A percentile compares a stretch with the other conserved stretches of the same genome.
Conservation (phyloP, 1,140 invertebrate genomes). For the Ooceraea biroi region DNA sequence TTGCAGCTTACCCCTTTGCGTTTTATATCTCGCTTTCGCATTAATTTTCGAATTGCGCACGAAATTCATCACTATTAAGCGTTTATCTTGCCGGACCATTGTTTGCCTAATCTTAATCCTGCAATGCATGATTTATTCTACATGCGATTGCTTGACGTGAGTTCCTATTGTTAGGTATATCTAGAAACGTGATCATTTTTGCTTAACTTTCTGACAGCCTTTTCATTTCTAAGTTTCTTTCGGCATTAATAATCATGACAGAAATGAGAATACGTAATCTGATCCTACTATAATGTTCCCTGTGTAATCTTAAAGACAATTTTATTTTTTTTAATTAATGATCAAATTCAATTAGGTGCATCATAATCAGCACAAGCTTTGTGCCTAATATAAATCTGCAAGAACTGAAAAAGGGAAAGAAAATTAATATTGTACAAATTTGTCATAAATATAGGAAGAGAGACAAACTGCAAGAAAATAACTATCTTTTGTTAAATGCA, state of each 20-base stretch:
- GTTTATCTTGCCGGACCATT: slow-evolving; percentile 11
- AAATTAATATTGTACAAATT: background rate
- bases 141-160: background rate
- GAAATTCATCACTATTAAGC: slow-evolving; percentile 56
- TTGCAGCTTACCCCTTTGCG: background rate
- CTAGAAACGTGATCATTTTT: slow-evolving; percentile 32
- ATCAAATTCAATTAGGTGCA: no score
- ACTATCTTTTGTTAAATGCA: background rate
- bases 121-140: slow-evolving; percentile 23
- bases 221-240: background rate
- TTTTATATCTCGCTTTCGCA: background rate
- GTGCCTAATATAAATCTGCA: no score
- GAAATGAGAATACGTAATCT: background rate
- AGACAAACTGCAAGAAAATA: background rate
- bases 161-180: slow-evolving; percentile 14
- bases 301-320: background rate
- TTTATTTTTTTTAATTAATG: no score
- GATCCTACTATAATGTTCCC: background rate
- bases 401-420: no score
- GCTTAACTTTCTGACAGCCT: background rate
- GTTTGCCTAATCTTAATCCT: slow-evolving; percentile 20
- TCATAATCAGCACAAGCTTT: no score
- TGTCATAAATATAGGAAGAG: no score
- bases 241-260: background rate
- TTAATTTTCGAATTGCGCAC: slow-evolving; percentile 29